Evolutionary conservation across 2,797 vertebrate genomes (phyloP).

Genomic region (Phataginus tetradactyla): DNA sequence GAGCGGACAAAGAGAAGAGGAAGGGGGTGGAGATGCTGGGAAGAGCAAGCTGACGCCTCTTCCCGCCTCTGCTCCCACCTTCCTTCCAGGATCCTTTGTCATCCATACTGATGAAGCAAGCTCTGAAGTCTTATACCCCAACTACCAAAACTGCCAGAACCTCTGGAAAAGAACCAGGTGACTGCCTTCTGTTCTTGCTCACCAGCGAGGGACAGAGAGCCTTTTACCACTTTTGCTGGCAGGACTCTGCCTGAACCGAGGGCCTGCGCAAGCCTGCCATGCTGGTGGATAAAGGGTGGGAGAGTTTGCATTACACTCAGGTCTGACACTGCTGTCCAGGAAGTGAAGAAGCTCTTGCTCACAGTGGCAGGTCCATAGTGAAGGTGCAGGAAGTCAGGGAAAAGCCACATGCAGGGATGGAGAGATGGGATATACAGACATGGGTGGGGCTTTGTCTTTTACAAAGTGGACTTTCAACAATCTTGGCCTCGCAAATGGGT

Average conservation of each 20-base stretch:
- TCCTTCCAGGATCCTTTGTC: constrained; percentile 87
- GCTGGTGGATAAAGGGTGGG: not conserved
- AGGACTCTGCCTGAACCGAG: not conserved
- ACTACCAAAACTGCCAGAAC: constrained; percentile 91
- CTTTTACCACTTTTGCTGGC: not conserved
- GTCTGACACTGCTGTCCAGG: not conserved
- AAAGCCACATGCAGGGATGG: not conserved
- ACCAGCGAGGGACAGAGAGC: fast-evolving
- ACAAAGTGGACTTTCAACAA: not conserved
- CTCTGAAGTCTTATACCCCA: constrained; percentile 95
- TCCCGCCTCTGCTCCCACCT: not conserved
- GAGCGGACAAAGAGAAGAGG: not conserved
- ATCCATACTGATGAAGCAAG: constrained; percentile 91
- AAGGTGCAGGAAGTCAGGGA: not conserved
- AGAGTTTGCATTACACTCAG: not conserved
- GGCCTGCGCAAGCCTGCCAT: no score
- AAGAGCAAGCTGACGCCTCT: not conserved
- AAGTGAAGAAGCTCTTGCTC: not conserved
- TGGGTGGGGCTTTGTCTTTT: not conserved
- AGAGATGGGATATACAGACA: not conserved
- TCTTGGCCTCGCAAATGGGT: not conserved
- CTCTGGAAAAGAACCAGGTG: constrained; percentile 90
- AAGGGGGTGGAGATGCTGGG: not conserved
- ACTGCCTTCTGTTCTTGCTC: not conserved
- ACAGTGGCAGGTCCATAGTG: not conserved